A percentile compares a stretch with the other conserved stretches of the same genome.
These are phyloP conservation scores for Manis crassicaudata DNA, from an alignment of 2,797 vertebrate genomes.

Conservation along the genomic window DNA sequence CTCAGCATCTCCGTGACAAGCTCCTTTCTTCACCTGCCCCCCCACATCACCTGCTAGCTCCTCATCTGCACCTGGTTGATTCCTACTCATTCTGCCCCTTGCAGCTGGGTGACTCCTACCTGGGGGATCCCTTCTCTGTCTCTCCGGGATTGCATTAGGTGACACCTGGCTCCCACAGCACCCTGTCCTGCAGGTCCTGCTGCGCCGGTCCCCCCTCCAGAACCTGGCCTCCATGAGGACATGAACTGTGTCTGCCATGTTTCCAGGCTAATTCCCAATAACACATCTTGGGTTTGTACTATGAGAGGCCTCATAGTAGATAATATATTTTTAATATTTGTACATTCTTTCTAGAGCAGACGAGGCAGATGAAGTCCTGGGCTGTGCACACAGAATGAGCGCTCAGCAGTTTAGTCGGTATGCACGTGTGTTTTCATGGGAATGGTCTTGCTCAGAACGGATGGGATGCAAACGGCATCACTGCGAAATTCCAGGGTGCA, in stretches of 20 bases:
- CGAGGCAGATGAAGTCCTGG: background rate
- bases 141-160: background rate
- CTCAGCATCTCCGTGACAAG: background rate
- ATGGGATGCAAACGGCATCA: background rate
- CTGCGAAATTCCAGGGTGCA: background rate
- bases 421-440: background rate
- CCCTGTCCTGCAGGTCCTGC: background rate
- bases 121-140: background rate
- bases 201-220: background rate
- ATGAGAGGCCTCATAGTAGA: background rate
- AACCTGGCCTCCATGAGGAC: background rate
- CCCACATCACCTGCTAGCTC: background rate
- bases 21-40: background rate
- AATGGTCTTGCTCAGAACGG: background rate
- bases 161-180: background rate
- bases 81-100: background rate
- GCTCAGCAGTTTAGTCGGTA: background rate
- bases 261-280: constrained; percentile 1
- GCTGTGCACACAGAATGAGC: background rate
- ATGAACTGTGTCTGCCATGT: background rate
- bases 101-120: background rate
- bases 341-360: background rate
- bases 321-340: background rate
- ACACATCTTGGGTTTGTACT: background rate
- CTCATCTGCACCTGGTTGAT: background rate